These are phyloP conservation scores for Steinernema hermaphroditum DNA, from an alignment of 2,888 invertebrate genomes.

Conservation along the genomic window DNA sequence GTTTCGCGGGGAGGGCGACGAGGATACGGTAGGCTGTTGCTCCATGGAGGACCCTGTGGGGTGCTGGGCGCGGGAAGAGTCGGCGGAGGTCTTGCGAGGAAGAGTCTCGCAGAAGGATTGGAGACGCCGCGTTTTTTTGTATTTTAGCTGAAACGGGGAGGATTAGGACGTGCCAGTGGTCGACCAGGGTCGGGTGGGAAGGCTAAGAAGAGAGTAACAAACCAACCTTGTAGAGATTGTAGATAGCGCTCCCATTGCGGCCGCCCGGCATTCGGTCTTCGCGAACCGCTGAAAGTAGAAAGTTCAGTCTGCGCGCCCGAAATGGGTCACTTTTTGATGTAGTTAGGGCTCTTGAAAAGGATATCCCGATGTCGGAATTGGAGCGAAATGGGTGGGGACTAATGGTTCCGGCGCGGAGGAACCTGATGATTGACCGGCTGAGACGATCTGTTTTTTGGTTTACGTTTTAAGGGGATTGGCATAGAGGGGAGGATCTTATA, in stretches of 20 bases:
- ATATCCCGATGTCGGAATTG: not conserved
- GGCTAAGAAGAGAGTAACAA: constrained; percentile 16
- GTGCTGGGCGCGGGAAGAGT: not conserved
- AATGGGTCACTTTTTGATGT: not conserved
- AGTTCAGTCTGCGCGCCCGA: not conserved
- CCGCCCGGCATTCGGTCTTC: constrained; percentile 99
- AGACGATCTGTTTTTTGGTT: too few species aligned
- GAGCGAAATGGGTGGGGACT: not conserved
- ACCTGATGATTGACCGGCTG: not conserved
- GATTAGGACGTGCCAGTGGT: too few species aligned
- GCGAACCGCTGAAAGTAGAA: constrained; percentile 79
- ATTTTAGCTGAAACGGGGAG: constrained; percentile 11
- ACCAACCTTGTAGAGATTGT: constrained; percentile 88
- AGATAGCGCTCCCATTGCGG: constrained; percentile 95
- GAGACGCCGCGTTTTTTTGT: constrained; percentile 41
- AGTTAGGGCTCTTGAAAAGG: constrained; percentile 6
- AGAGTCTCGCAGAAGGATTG: constrained; percentile 62
- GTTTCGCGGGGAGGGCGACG: constrained; percentile 27
- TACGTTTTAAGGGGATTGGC: not conserved
- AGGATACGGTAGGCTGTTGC: constrained; percentile 31
- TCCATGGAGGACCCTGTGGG: constrained; percentile 20
- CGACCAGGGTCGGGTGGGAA: too few species aligned
- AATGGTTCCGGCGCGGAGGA: not conserved
- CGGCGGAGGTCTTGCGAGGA: constrained; percentile 11
- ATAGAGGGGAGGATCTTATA: too few species aligned